Base-by-base conservation (phyloP, 2,888 invertebrate genomes). In the Cybosia mesomella region DNA sequence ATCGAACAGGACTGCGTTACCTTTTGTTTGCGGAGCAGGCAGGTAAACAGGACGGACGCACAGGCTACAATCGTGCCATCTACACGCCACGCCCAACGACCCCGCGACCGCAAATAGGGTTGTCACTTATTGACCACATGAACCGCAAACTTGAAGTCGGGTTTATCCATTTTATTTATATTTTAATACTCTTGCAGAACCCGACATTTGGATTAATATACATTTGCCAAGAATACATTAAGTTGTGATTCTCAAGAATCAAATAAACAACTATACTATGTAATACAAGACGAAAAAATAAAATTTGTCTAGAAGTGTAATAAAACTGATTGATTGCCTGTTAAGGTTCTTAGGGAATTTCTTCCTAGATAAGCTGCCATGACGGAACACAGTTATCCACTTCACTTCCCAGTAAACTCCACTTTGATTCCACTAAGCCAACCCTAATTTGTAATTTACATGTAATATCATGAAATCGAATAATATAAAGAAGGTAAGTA, bases 81-180 rank as follows among this genome's bases (percentile, higher is more conserved):
- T 89, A 86, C 84, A 73, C 79, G 77, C 85, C 89, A 87, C 91
- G 90, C 91, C 91, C 88, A 79, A 68, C 86, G 87, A 90, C 89
- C 89, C 83, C 73, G 80, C 81, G 81, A 78, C 78, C 79, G 71
- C 58, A 64, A 39, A 8, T 61, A 79, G 75, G 72, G 76, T 28
- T 73, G 71, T 34, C 68, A 62, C 61, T 2, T 8, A 58, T 59
- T 72, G 62, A 72, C 72, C 73, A 76, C 65, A 24, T 18, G 18
- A 21, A 58, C 34, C 21, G 21, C 39, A 39, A 24, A 49, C n/a
- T 49, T n/a, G 8, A 49, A 49, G 49, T 8, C n/a, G 9, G 1
- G 18, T 2, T n/a, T 0, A 49, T n/a, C n/a, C 1, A 7, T 49
- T 9, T 49, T 49, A 43, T 49, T 18, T n/a, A 2, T 49, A 9